These are phyloP conservation scores for Sisyra terminalis DNA, from an alignment of 2,888 invertebrate species.

Conservation along the genomic window DNA sequence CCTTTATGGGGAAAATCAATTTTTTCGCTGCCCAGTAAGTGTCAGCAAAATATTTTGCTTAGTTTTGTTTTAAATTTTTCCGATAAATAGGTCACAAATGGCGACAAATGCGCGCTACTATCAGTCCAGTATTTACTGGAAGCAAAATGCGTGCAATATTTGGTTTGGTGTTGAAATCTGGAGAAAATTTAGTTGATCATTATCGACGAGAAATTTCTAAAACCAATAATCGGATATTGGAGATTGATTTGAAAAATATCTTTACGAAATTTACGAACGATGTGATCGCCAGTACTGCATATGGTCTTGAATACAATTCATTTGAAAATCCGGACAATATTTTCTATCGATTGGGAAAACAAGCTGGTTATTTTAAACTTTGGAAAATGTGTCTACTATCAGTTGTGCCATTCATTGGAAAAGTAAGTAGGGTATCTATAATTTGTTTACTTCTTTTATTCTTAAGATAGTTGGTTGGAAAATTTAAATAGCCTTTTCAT, in stretches of 20 bases:
- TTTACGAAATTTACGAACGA: conserved; percentile 25
- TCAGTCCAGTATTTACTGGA: conserved; percentile 15
- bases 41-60: conserved; percentile 14
- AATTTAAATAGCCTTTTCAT: too few relatives aligned
- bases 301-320: conserved; percentile 23
- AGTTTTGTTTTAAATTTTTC: conserved; percentile 16
- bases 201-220: conserved; percentile 11
- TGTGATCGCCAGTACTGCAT: conserved; percentile 28
- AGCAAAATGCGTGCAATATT: conserved; percentile 15
- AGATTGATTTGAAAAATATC: conserved; percentile 21
- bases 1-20: too few relatives aligned
- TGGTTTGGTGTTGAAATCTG: conserved; percentile 12
- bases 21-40: too few relatives aligned
- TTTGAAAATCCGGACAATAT: conserved; percentile 18
- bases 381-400: neutral
- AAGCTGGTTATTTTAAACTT: conserved; percentile 22
- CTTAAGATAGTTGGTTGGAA: too few relatives aligned
- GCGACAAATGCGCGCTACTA: conserved; percentile 13
- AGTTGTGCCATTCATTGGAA: too few relatives aligned
- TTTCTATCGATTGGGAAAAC: conserved; percentile 16
- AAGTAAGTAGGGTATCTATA: too few relatives aligned
- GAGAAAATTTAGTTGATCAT: conserved; percentile 11
- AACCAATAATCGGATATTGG: conserved; percentile 9
- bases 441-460: too few relatives aligned
- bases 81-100: conserved; percentile 13